These are phyloP conservation scores for Oscheius sp. DNA, from an alignment of 2,888 invertebrate genomes.

Conservation along the genomic window DNA sequence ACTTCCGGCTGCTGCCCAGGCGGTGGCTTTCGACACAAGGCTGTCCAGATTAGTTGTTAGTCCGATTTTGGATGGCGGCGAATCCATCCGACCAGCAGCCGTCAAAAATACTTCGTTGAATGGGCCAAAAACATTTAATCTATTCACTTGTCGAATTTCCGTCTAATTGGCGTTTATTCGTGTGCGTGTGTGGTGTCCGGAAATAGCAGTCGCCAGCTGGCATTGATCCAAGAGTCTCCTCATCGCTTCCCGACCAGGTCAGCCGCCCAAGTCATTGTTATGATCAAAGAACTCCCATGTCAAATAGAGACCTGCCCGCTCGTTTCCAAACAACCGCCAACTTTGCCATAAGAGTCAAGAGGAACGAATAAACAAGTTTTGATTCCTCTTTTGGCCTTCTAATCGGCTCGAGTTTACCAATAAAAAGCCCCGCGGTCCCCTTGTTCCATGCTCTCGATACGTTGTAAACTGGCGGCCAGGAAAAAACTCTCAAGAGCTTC, in stretches of 20 bases:
- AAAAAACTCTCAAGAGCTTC: slow-evolving; percentile 20
- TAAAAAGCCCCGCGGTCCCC: not conserved
- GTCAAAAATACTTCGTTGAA: not conserved
- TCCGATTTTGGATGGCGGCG: not conserved
- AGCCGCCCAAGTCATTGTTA: not conserved
- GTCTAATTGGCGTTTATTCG: not conserved
- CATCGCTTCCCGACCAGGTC: not conserved
- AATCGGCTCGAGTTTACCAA: not conserved
- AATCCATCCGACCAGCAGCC: not conserved
- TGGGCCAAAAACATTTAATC: not conserved
- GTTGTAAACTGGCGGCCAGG: slow-evolving; percentile 16
- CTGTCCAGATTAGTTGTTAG: slow-evolving; percentile 4
- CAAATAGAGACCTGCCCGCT: too few relatives aligned
- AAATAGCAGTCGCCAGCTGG: slow-evolving; percentile 1
- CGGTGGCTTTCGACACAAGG: not conserved
- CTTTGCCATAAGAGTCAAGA: not conserved
- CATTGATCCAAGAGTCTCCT: not conserved
- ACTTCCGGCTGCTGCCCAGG: not conserved
- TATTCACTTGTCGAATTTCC: not conserved
- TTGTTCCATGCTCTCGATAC: slow-evolving; percentile 8
- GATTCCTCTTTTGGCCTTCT: not conserved
- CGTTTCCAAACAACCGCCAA: too few relatives aligned
- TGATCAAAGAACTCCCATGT: not conserved
- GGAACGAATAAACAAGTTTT: too few relatives aligned
- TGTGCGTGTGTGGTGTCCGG: not conserved